These are phyloP conservation scores for Chelidonichthys spinosus DNA, from an alignment of 2,797 vertebrate genomes.

Conservation along the genomic window DNA sequence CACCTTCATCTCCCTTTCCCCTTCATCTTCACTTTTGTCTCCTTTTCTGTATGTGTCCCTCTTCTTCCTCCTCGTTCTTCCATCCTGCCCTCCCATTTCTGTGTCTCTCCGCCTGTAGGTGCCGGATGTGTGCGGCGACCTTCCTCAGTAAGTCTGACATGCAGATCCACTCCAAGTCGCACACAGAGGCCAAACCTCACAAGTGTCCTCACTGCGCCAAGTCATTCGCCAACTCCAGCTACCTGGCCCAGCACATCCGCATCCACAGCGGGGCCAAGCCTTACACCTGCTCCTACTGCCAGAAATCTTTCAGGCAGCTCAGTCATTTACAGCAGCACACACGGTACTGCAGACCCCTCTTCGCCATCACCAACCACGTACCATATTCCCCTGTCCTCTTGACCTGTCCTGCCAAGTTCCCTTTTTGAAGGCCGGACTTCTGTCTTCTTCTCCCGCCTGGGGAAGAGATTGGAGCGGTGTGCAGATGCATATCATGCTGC, in stretches of 20 bases:
- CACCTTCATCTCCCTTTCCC: constrained; percentile 15
- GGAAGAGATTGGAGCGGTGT: constrained; percentile 54
- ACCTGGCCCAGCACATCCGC: constrained; percentile 99
- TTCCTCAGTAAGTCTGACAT: constrained; percentile 99
- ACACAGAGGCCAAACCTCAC: constrained; percentile 99
- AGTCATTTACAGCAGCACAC: constrained; percentile 99
- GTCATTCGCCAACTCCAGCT: constrained; percentile 99
- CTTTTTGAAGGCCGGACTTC: constrained; percentile 50
- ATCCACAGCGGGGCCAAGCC: constrained; percentile 99
- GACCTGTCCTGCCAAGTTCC: constrained; percentile 60
- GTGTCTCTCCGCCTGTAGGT: constrained; percentile 91
- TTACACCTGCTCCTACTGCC: constrained; percentile 99
- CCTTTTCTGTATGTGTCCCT: constrained; percentile 43
- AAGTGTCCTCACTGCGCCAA: constrained; percentile 99
- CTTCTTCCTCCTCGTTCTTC: constrained; percentile 65
- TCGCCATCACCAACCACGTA: constrained; percentile 30
- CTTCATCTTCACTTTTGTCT: constrained; percentile 34
- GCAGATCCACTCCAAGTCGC: constrained; percentile 99
- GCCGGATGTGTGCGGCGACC: constrained; percentile 99
- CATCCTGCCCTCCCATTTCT: constrained; percentile 79
- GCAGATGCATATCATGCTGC: constrained; percentile 54
- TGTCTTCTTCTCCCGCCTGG: constrained; percentile 38
- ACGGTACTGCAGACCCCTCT: constrained; percentile 89
- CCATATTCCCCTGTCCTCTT: constrained; percentile 58
- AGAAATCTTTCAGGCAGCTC: constrained; percentile 99